phyloP scores from a whole-genome alignment of 2,888 invertebrate genomes.

The Liodrosophila aerea region DNA sequence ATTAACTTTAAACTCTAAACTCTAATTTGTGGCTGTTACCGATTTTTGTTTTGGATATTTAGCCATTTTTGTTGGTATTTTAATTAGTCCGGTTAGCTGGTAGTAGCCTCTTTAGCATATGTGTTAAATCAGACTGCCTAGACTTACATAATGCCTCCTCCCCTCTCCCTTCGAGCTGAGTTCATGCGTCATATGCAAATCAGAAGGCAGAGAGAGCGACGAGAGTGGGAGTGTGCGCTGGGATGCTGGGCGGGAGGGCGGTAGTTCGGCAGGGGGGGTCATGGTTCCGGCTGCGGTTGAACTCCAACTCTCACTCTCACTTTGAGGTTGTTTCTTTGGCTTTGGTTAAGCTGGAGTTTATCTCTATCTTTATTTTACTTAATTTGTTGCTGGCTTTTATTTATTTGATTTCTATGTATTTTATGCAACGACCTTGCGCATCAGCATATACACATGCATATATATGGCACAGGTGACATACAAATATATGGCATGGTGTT shows the following conservation, averaged over 20 bases:
- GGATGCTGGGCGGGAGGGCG: constrained; percentile 1
- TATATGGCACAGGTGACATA: too few species aligned
- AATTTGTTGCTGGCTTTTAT: constrained; percentile 47
- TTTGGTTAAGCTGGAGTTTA: constrained; percentile 48
- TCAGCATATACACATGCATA: constrained; percentile 41
- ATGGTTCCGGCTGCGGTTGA: constrained; percentile 39
- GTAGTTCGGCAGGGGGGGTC: too few species aligned
- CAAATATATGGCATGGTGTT: constrained; percentile 32
- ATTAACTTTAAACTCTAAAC: constrained; percentile 30
- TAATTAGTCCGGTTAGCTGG: constrained; percentile 38
- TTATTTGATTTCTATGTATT: constrained; percentile 74
- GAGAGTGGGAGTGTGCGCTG: neutral
- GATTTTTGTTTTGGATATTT: constrained; percentile 25
- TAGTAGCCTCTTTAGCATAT: constrained; percentile 44
- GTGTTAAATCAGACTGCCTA: constrained; percentile 37
- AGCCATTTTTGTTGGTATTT: constrained; percentile 25
- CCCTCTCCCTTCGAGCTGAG: constrained; percentile 13
- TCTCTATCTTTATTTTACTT: constrained; percentile 6
- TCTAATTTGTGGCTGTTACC: constrained; percentile 40
- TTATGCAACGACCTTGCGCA: constrained; percentile 76
- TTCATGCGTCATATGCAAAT: constrained; percentile 52
- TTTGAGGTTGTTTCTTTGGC: constrained; percentile 31
- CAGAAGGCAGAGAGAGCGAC: neutral
- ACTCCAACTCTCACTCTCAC: constrained; percentile 48
- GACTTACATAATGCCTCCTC: constrained; percentile 26